These are phyloP conservation scores for Aporophyla nigra DNA, from an alignment of 2,888 invertebrate genomes.

Conservation along the genomic window DNA sequence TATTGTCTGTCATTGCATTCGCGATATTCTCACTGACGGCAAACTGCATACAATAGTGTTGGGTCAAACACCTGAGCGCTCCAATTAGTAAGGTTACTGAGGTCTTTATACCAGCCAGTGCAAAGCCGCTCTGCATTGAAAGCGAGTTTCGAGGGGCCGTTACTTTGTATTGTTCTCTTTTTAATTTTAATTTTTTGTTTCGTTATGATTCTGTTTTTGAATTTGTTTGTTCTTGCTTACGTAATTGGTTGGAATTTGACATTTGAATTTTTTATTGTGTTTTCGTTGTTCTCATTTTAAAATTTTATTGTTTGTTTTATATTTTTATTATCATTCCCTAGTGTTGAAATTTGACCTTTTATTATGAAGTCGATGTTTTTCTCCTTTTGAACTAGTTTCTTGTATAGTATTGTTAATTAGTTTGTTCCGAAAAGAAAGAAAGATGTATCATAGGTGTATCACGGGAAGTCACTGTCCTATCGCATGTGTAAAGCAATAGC, in stretches of 20 bases:
- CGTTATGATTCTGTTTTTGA: background rate
- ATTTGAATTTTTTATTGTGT: slow-evolving; percentile 5
- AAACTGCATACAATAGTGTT: slow-evolving; percentile 59
- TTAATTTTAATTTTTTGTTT: slow-evolving; percentile 28
- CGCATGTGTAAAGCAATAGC: slow-evolving; percentile 26
- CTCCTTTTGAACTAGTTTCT: background rate
- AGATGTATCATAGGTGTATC: background rate
- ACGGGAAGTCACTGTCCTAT: slow-evolving; percentile 3
- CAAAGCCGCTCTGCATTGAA: slow-evolving; percentile 45
- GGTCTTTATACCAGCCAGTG: slow-evolving; percentile 48
- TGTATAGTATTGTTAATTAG: no score
- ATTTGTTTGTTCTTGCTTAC: background rate
- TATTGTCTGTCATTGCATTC: slow-evolving; percentile 49
- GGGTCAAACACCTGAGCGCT: slow-evolving; percentile 86
- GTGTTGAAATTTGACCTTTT: background rate
- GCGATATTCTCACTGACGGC: slow-evolving; percentile 49
- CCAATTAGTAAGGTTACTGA: slow-evolving; percentile 79
- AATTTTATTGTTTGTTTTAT: background rate
- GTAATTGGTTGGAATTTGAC: slow-evolving; percentile 13
- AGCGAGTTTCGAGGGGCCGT: slow-evolving; percentile 48
- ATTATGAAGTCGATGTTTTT: background rate
- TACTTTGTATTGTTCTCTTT: slow-evolving; percentile 49
- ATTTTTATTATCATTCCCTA: background rate
- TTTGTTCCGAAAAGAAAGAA: no score
- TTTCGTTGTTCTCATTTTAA: background rate